phyloP scores from a whole-genome alignment of 2,113 vertebrate genomes.

The Tragulus kanchil region DNA sequence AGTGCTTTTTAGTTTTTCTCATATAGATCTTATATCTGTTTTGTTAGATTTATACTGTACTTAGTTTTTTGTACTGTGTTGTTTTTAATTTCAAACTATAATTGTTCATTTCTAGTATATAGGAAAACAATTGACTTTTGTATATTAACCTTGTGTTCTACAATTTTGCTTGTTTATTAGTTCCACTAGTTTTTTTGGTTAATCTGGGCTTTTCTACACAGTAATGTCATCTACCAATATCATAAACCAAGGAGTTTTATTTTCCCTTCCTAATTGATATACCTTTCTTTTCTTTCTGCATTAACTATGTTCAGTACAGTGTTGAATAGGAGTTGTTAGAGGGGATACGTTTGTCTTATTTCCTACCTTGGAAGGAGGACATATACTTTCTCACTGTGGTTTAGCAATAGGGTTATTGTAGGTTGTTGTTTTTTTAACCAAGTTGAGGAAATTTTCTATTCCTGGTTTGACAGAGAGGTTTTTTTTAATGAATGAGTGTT shows the following conservation, averaged over 20 bases:
- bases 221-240: neutral
- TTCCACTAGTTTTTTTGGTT: neutral
- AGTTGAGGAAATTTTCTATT: neutral
- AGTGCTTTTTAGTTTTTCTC: neutral
- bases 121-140: neutral
- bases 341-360: neutral
- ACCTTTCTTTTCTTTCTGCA: neutral
- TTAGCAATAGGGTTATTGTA: neutral
- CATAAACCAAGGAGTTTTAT: neutral
- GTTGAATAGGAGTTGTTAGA: neutral
- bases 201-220: neutral
- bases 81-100: constrained; percentile 7
- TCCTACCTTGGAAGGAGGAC: neutral
- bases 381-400: neutral
- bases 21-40: neutral
- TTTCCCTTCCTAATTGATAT: neutral
- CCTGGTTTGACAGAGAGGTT: neutral
- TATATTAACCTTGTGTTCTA: neutral
- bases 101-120: neutral
- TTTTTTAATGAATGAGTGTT: neutral
- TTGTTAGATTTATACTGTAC: neutral
- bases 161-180: neutral
- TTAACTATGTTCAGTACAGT: neutral
- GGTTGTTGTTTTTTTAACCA: neutral
- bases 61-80: neutral